These are phyloP conservation scores for Sinocyclocheilus grahami DNA, from an alignment of 2,113 vertebrate genomes.

Conservation along the genomic window DNA sequence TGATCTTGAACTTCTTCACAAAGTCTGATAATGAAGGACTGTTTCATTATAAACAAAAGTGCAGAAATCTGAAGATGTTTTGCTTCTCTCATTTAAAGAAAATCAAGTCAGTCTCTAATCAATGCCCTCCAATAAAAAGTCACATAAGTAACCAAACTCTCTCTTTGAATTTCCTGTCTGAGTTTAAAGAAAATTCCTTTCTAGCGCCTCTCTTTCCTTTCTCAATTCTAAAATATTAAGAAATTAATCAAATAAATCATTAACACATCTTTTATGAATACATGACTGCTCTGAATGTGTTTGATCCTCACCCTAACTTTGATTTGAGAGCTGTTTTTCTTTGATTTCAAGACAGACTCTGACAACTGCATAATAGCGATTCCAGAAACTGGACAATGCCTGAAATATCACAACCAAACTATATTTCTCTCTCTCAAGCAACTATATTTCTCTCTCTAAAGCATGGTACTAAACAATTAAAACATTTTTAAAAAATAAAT, in stretches of 20 bases:
- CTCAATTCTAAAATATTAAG: constrained; percentile 38
- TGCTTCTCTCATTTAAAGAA: constrained; percentile 42
- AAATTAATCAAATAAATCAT: constrained; percentile 60
- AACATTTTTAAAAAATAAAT: background rate
- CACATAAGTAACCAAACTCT: constrained; percentile 20
- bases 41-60: constrained; percentile 11
- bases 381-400: constrained; percentile 3
- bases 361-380: background rate
- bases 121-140: constrained; percentile 49
- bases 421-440: background rate
- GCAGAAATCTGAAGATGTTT: constrained; percentile 45
- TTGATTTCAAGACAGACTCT: background rate
- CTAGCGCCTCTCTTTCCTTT: constrained; percentile 20
- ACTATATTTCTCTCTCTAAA: background rate
- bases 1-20: background rate
- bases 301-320: constrained; percentile 53
- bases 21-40: constrained; percentile 9
- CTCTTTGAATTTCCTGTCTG: constrained; percentile 38
- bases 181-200: constrained; percentile 46
- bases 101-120: constrained; percentile 54
- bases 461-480: background rate
- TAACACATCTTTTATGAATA: constrained; percentile 58
- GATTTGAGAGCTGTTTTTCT: constrained; percentile 52
- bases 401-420: background rate
- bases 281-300: constrained; percentile 56